A percentile compares a stretch with the other conserved stretches of the same genome.
Conservation (phyloP, 2,888 invertebrate species). For the Sisyra nigra region DNA sequence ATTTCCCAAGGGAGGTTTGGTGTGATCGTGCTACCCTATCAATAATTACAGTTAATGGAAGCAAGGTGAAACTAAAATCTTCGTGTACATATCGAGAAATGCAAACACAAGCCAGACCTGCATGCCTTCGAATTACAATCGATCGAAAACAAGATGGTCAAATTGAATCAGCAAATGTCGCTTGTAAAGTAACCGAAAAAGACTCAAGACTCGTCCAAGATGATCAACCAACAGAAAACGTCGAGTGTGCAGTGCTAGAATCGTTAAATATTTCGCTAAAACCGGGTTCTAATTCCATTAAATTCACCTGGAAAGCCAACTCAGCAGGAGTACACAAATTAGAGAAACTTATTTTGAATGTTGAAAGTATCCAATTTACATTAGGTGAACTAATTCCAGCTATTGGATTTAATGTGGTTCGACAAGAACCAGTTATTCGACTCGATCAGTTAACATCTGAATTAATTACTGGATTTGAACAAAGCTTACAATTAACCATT, state of each 20-base stretch:
- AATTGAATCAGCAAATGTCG: conserved; percentile 56
- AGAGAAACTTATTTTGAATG: conserved; percentile 47
- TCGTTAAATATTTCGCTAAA: conserved; percentile 17
- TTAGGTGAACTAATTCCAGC: conserved; percentile 42
- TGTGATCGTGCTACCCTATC: conserved; percentile 48
- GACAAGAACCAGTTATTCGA: conserved; percentile 26
- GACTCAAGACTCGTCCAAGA: neutral
- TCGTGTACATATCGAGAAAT: conserved; percentile 25
- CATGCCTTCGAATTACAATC: conserved; percentile 24
- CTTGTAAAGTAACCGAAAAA: conserved; percentile 29
- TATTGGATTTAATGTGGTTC: conserved; percentile 31
- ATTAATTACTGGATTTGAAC: conserved; percentile 66
- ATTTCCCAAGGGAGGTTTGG: conserved; percentile 46
- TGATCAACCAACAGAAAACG: neutral
- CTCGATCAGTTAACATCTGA: conserved; percentile 43
- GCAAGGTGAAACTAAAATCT: neutral
- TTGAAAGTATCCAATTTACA: conserved; percentile 55
- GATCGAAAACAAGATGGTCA: conserved; percentile 72
- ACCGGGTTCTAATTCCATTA: conserved; percentile 49
- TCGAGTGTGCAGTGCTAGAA: neutral
- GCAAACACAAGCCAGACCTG: conserved; percentile 25
- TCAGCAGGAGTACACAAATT: conserved; percentile 54
- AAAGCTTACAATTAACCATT: conserved; percentile 57
- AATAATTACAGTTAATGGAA: conserved; percentile 23
- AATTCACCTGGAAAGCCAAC: conserved; percentile 40